Base-by-base conservation (phyloP, 2,797 vertebrate genomes). In the Pseudotriccus pelzelni region DNA sequence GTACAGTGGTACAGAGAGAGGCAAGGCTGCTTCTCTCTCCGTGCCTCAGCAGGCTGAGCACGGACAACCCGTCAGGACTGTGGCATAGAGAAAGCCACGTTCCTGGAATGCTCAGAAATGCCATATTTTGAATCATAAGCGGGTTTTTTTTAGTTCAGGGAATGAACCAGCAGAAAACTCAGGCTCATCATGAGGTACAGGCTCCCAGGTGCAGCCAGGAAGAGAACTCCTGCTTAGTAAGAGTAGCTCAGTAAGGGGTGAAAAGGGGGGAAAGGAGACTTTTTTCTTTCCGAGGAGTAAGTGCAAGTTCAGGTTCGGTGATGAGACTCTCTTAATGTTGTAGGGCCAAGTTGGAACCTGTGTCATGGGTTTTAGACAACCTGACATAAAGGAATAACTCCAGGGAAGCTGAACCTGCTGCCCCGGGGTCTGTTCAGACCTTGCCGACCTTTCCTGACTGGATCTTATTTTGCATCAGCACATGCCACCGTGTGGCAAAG, bases 401-500 rank as follows among this genome's bases (percentile, higher is more conserved):
- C 28, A 1, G 2, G 17, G 47, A 63, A 34, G 4, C 6, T 15
- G 36, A 53, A 47, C 14, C 39, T 53, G 11, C 49, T 1, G 3
- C 6, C 49, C 19, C 12, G n/a, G 22, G 32, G 3, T 24, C 8
- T 46, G 34, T 22, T 39, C 6, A 21, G 53, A 15, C 14, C 18
- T 79, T 34, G 25, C 16, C 49, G 22, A 43, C 3, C 37, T 28
- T 43, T n/a, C 59, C 34, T 52, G 55, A 3, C 50, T 41, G 72
- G 19, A 63, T 39, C 9, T 72, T 3, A 19, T 85, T 56, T 41
- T 34, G 19, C 72, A 72, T 58, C 60, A 58, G 36, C 89, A 27
- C 43, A 13, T 91, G 93, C 90, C 93, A 77, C 72, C 89, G 66
- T 81, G 92, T 91, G 94, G 90, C 87, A 77, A 14, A 46, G 77